Evolutionary conservation across 2,113 vertebrate species (phyloP), one percentile per base, ranked within the genome.

Genomic region (Cyanocitta stelleri): DNA sequence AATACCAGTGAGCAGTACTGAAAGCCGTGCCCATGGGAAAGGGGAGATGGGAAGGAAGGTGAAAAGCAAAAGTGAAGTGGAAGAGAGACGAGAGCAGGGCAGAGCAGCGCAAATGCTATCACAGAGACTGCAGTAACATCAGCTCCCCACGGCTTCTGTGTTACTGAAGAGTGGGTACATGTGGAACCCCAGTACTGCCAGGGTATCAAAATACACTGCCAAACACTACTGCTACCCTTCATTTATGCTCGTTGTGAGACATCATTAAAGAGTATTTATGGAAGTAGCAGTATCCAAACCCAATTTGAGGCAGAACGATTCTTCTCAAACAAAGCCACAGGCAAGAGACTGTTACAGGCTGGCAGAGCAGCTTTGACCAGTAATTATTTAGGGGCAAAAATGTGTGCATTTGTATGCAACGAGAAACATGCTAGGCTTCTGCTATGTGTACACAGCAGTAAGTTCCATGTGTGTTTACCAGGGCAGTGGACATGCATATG

Each of bases 271-370:
- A 43, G 22, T 80, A 10, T 64, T 90, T 86, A 61, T 21, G 89
- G 44, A 89, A 78, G 64, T 15, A 75, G 73, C 48, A 67, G 66
- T 27, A 78, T 92, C 81, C 87, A 95, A 95, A 92, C 56, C 29
- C 41, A 82, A 79, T 85, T 43, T 79, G 73, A 75, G 69, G 56
- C 56, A 79, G 37, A 67, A 90, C 3, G 1, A 68, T 92, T 89
- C 80, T 92, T 87, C 81, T 68, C 74, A 79, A 85, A 95, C 73
- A 95, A 95, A 95, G 91, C 84, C 69, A 90, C n/a, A 61, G 77
- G 73, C 86, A 54, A 89, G 64, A 52, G 61, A 72, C 77, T 82
- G 48, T 52, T 87, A 89, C 29, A 85, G 79, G 77, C 89, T 91
- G 84, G 73, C 77, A 85, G 43, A 90, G 64, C 22, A 77, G 72